Percentiles rank a stretch among this genome's conserved stretches.
Evolutionary conservation across 1,140 invertebrate species (phyloP).

Genomic region (Calephelis virginiensis): DNA sequence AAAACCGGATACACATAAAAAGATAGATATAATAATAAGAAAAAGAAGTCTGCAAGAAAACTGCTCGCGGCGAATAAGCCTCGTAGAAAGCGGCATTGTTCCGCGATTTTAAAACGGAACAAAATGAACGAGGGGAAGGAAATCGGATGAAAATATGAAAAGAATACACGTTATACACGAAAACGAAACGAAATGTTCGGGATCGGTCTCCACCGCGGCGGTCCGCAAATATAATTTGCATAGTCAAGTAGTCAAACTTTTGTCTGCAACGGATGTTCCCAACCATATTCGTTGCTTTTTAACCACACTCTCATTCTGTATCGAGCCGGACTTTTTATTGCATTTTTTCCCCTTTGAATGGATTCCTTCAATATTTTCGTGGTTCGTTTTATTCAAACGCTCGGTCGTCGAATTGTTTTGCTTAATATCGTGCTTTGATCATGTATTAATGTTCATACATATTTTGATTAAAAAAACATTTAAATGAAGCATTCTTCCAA

Average conservation of each 20-base stretch:
- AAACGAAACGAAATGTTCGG: slow-evolving; percentile 70
- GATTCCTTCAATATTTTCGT: slow-evolving; percentile 77
- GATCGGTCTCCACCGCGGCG: slow-evolving; percentile 66
- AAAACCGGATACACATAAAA: slow-evolving; percentile 72
- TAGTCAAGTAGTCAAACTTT: slow-evolving; percentile 76
- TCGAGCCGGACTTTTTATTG: slow-evolving; percentile 71
- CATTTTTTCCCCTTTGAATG: slow-evolving; percentile 77
- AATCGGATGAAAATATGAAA: slow-evolving; percentile 79
- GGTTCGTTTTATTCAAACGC: slow-evolving; percentile 73
- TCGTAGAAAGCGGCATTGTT: slow-evolving; percentile 73
- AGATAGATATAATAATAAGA: slow-evolving; percentile 69
- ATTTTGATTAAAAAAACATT: slow-evolving; percentile 19
- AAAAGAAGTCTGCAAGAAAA: slow-evolving; percentile 70
- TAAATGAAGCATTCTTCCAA: slow-evolving; percentile 18
- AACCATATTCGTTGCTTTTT: slow-evolving; percentile 76
- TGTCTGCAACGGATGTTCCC: slow-evolving; percentile 74
- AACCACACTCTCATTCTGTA: slow-evolving; percentile 74
- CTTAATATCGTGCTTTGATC: slow-evolving; percentile 46
- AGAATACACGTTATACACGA: slow-evolving; percentile 72
- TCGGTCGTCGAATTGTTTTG: slow-evolving; percentile 71
- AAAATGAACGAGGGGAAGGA: slow-evolving; percentile 75
- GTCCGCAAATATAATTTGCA: slow-evolving; percentile 79
- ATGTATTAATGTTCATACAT: slow-evolving; percentile 22
- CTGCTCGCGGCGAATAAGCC: slow-evolving; percentile 70
- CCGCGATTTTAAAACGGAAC: slow-evolving; percentile 75